Evolutionary conservation across 2,888 invertebrate genomes (phyloP).

Genomic region (Lithophane leautieri): DNA sequence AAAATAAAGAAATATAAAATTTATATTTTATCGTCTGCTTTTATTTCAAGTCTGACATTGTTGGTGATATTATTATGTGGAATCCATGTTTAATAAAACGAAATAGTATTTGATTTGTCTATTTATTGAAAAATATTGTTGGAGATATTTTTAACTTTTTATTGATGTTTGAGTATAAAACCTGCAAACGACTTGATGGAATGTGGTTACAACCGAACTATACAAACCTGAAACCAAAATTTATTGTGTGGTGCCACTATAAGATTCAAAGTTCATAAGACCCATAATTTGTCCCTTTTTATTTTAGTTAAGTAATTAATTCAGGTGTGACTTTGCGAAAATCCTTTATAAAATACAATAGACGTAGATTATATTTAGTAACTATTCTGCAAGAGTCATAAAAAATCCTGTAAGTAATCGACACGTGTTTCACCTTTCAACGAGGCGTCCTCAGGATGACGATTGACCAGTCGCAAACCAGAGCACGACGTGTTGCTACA

Average conservation of each 20-base stretch:
- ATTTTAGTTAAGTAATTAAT: too few relatives aligned
- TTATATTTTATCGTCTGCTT: slow-evolving; percentile 59
- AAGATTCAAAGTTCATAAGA: neutral
- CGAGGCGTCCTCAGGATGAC: too few relatives aligned
- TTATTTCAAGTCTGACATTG: slow-evolving; percentile 50
- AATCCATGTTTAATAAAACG: slow-evolving; percentile 10
- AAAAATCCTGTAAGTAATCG: too few relatives aligned
- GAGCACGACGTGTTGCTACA: too few relatives aligned
- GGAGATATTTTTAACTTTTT: neutral
- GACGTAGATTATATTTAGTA: too few relatives aligned
- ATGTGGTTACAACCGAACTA: neutral
- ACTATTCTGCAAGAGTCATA: too few relatives aligned
- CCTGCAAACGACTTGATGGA: neutral
- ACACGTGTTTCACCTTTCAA: too few relatives aligned
- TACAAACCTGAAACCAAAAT: neutral
- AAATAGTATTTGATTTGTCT: slow-evolving; percentile 4
- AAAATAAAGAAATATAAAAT: slow-evolving; percentile 65
- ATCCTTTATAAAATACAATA: too few relatives aligned
- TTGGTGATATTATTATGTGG: slow-evolving; percentile 21
- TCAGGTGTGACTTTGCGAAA: too few relatives aligned
- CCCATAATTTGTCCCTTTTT: neutral
- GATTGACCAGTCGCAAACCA: too few relatives aligned
- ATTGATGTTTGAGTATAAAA: neutral
- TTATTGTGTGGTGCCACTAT: neutral
- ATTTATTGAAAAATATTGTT: slow-evolving; percentile 1